Evolutionary conservation across 2,888 invertebrate genomes (phyloP).

Genomic region (Thera obeliscata): DNA sequence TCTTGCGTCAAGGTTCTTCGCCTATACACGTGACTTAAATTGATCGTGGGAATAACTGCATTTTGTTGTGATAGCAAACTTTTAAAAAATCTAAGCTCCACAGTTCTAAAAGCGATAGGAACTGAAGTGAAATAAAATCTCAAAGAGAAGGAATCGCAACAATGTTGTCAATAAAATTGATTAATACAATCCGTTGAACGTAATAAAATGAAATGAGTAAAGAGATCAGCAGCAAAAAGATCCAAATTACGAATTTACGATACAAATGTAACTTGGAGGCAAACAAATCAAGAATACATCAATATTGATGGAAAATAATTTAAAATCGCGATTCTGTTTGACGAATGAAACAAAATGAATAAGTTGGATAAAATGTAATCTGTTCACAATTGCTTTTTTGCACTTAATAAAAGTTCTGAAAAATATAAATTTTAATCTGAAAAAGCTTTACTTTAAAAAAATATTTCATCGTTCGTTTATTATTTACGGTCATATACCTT

Average conservation of each 20-base stretch:
- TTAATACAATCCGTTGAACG: conserved; percentile 26
- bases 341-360: background rate
- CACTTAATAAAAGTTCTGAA: background rate
- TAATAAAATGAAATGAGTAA: conserved; percentile 27
- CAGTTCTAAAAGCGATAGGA: background rate
- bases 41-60: no score
- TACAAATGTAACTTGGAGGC: conserved; percentile 28
- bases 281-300: conserved; percentile 24
- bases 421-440: background rate
- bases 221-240: conserved; percentile 26
- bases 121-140: conserved; percentile 17
- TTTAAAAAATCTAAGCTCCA: background rate
- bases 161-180: conserved; percentile 22
- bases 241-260: conserved; percentile 34
- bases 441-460: background rate
- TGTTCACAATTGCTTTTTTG: background rate
- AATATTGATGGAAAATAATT: conserved; percentile 29
- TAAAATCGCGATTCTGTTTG: conserved; percentile 12
- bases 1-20: no score
- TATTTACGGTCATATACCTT: no score
- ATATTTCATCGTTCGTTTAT: background rate
- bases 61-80: background rate
- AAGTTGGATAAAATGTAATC: background rate
- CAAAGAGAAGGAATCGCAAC: conserved; percentile 13
- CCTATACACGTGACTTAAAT: no score